phyloP scores from a whole-genome alignment of 2,113 vertebrate species.

The Cyprinus carpio region DNA sequence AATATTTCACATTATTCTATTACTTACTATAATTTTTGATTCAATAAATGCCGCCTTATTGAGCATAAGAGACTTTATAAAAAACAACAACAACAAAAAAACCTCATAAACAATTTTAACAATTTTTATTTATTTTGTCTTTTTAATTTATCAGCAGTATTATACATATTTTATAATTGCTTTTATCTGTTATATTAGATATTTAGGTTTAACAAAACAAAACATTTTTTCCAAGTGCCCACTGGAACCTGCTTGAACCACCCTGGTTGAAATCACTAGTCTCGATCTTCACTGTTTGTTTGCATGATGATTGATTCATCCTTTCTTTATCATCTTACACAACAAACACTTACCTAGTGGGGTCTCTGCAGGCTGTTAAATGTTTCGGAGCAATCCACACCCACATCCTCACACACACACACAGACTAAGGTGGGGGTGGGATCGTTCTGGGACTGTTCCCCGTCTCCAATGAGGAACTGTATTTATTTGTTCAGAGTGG shows the following conservation, averaged over 20 bases:
- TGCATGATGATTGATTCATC: background rate
- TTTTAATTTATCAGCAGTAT: background rate
- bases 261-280: background rate
- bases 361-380: slow-evolving; percentile 42
- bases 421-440: slow-evolving; percentile 33
- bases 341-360: slow-evolving; percentile 11
- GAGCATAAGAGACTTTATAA: no score
- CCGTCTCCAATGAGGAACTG: slow-evolving; percentile 16
- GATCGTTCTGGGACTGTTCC: slow-evolving; percentile 10
- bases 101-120: no score
- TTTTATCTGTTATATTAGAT: no score
- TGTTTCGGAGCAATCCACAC: slow-evolving; percentile 36
- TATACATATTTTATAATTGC: no score
- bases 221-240: background rate
- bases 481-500: slow-evolving; percentile 50
- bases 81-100: no score
- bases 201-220: background rate
- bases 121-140: no score
- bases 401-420: slow-evolving; percentile 15
- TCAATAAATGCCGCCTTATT: no score
- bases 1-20: no score
- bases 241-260: background rate
- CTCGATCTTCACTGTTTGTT: background rate
- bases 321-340: slow-evolving; percentile 3
- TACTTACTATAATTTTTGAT: no score